A percentile compares a stretch with the other conserved stretches of the same genome.
Conservation (phyloP, 2,888 invertebrate species). For the Abrostola triplasia region DNA sequence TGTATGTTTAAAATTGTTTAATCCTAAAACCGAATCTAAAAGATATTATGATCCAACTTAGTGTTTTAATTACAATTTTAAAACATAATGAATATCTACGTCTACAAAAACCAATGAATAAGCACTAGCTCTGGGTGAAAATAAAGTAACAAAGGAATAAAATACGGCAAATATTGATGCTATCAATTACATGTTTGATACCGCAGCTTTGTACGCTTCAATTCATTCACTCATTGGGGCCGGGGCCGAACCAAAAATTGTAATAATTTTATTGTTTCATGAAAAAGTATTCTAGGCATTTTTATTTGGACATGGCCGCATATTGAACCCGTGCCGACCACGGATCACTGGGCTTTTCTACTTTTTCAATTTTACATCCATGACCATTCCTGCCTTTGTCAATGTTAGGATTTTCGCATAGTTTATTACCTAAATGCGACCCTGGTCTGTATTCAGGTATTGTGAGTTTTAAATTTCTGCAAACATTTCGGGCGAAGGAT, state of each 20-base stretch:
- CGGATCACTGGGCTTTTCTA: slow-evolving; percentile 37
- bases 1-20: too few species aligned
- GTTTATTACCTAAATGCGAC: slow-evolving; percentile 16
- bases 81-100: too few species aligned
- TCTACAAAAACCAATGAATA: too few species aligned
- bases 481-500: slow-evolving; percentile 14
- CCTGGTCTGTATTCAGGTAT: slow-evolving; percentile 5
- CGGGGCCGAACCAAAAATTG: slow-evolving; percentile 22
- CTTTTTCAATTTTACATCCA: slow-evolving; percentile 35
- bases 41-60: too few species aligned
- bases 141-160: neutral
- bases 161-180: slow-evolving; percentile 10
- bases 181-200: slow-evolving; percentile 17
- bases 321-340: slow-evolving; percentile 36
- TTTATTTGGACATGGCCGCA: slow-evolving; percentile 30
- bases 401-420: slow-evolving; percentile 8
- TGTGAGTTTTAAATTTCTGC: slow-evolving; percentile 4
- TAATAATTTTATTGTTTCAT: slow-evolving; percentile 35
- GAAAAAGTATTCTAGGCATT: slow-evolving; percentile 37
- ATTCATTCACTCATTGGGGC: slow-evolving; percentile 28
- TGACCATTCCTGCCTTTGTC: slow-evolving; percentile 14
- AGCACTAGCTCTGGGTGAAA: neutral
- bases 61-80: too few species aligned
- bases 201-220: slow-evolving; percentile 29
- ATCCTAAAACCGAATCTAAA: too few species aligned